These are phyloP conservation scores for Neodiprion lecontei DNA, from an alignment of 1,140 invertebrate species.

Conservation along the genomic window DNA sequence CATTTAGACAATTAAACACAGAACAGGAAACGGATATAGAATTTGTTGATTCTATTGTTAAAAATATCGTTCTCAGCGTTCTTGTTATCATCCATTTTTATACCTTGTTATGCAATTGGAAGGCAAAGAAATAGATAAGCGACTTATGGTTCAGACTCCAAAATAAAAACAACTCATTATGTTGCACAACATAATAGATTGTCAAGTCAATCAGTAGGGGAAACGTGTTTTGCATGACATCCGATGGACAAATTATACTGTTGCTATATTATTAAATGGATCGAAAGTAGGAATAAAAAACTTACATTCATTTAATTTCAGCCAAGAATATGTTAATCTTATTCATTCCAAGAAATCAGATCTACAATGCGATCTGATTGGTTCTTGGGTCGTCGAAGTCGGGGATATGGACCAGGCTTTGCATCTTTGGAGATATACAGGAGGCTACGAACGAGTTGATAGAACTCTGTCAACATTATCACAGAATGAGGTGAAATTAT, in stretches of 20 bases:
- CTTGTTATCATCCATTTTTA: neutral
- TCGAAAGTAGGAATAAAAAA: too few relatives aligned
- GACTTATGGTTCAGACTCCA: too few relatives aligned
- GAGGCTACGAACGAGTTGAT: conserved; percentile 90
- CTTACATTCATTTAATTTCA: conserved; percentile 52
- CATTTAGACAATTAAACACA: neutral
- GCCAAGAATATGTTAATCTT: conserved; percentile 81
- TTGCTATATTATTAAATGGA: too few relatives aligned
- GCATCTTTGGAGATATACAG: conserved; percentile 93
- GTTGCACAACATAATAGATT: too few relatives aligned
- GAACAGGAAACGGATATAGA: neutral
- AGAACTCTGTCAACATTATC: conserved; percentile 75
- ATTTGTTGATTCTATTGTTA: neutral
- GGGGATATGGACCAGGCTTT: conserved; percentile 98
- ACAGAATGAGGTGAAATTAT: conserved; percentile 71
- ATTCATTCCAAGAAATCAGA: conserved; percentile 77
- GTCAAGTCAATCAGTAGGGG: too few relatives aligned
- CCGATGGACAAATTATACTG: too few relatives aligned
- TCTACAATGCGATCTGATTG: conserved; percentile 77
- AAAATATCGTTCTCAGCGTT: neutral
- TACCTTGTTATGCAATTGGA: neutral
- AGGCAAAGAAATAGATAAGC: neutral
- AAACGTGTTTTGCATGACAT: too few relatives aligned
- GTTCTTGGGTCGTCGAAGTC: conserved; percentile 89
- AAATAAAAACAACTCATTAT: too few relatives aligned